A percentile compares a stretch with the other conserved stretches of the same genome.
Evolutionary conservation across 2,113 vertebrate genomes (phyloP).

Genomic region (Cathartes aura): DNA sequence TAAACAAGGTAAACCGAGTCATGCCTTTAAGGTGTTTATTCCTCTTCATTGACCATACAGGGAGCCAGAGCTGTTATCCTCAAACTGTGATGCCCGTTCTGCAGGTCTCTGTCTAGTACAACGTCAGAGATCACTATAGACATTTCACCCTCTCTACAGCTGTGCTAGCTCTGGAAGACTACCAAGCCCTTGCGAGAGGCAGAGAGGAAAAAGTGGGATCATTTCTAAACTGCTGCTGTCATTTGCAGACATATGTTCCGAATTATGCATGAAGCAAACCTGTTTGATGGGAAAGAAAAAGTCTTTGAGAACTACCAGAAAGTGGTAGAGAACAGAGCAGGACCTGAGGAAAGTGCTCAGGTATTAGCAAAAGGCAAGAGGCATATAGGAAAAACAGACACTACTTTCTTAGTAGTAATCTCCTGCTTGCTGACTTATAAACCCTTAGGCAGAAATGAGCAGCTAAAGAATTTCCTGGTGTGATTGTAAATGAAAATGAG

Average conservation of each 20-base stretch:
- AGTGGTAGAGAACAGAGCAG: not conserved
- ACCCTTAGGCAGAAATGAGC: not conserved
- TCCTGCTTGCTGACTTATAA: not conserved
- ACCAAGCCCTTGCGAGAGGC: not conserved
- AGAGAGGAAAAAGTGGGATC: not conserved
- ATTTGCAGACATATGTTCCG: not conserved
- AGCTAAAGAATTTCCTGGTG: not conserved
- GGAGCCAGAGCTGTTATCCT: not conserved
- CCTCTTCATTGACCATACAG: not conserved
- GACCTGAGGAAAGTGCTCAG: not conserved
- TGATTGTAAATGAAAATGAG: not conserved
- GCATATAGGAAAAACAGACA: not conserved
- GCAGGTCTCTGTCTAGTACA: not conserved
- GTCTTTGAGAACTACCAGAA: not conserved
- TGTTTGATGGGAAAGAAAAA: not conserved
- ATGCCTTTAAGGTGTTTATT: not conserved
- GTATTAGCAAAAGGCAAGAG: not conserved
- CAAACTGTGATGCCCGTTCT: not conserved
- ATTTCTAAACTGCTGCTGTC: not conserved
- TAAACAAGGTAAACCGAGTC: not conserved
- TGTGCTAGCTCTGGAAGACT: not conserved
- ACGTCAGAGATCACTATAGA: rapidly evolving
- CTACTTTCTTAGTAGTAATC: not conserved
- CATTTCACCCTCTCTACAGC: not conserved
- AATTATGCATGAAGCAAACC: not conserved